Evolutionary conservation across 2,797 vertebrate species (phyloP), one percentile per base, ranked within the genome.

Genomic region (Lagothrix lagotricha): DNA sequence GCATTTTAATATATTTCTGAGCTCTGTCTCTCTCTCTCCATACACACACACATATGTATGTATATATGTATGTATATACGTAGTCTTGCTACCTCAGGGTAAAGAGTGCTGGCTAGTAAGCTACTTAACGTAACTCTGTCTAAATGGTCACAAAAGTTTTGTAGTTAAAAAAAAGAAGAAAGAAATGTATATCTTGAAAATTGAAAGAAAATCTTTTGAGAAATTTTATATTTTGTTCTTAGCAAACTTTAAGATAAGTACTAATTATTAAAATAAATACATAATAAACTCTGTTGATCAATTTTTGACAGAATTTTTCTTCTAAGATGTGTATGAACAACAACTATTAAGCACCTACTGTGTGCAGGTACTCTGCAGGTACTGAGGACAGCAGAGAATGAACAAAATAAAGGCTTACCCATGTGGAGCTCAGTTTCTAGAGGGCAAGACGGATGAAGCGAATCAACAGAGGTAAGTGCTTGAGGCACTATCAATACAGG

Each of bases 191-290:
- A 61, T 83, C 64, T 95, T 90, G 24, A 93, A 80, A 41, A 54
- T 8, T 13, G 24, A 83, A 79, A 41, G 4, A 77, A 36, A 82
- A 67, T 36, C 12, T 54, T 52, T 75, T n/a, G 52, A 72, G 70
- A 54, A 90, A 58, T 19, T 87, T 8, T 75, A 5, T 44, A 36
- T 75, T 96, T 93, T 52, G 41, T 48, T 80, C 4, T 87, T 88
- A n/a, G 86, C 17, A 48, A 76, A 82, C 82, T 79, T 64, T 33
- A 19, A 93, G 36, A 70, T 6, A 64, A 44, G 9, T 44, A 54
- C 28, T 81, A 50, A 58, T 84, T 76, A 13, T 79, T 61, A 67
- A 83, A 85, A 80, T 33, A 58, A 90, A 52, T 28, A 24, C 95
- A 36, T 33, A 46, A 28, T 30, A 58, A 93, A 33, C 17, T 46